Evolutionary conservation across 2,797 vertebrate genomes (phyloP).

Genomic region (Leptodactylus fallax): DNA sequence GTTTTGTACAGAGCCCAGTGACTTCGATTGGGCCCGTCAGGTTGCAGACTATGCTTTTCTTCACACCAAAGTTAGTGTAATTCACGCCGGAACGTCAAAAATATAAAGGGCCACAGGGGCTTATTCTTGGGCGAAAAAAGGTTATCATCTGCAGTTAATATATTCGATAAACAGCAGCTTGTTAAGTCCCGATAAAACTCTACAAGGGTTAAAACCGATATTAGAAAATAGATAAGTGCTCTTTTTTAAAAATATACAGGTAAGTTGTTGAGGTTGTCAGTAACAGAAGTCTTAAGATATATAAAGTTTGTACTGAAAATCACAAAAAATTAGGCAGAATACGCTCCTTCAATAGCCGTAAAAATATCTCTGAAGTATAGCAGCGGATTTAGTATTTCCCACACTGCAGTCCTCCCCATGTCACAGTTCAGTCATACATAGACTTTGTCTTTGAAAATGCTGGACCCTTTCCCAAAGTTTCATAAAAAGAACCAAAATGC

Average conservation of each 20-base stretch:
- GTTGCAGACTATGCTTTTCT: not conserved
- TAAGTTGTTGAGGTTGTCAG: slow-evolving; percentile 72
- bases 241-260: slow-evolving; percentile 74
- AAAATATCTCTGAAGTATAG: slow-evolving; percentile 11
- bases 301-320: not conserved
- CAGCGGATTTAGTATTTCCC: not conserved
- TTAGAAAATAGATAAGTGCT: slow-evolving; percentile 84
- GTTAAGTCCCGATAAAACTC: slow-evolving; percentile 79
- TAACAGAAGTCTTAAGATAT: slow-evolving; percentile 44
- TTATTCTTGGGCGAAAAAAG: no score
- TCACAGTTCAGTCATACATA: not conserved
- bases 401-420: slow-evolving; percentile 10
- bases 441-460: slow-evolving; percentile 17
- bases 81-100: not conserved
- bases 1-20: not conserved
- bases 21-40: not conserved
- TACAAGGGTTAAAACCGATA: slow-evolving; percentile 77
- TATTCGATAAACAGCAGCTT: slow-evolving; percentile 76
- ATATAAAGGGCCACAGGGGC: no score
- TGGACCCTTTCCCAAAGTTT: slow-evolving; percentile 31
- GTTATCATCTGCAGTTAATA: no score
- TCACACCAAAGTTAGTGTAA: not conserved
- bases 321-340: not conserved
- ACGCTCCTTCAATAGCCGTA: slow-evolving; percentile 32
- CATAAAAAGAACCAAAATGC: not conserved